A percentile compares a stretch with the other conserved stretches of the same genome.
Evolutionary conservation across 2,888 invertebrate species (phyloP).

Genomic region (Chrysolina haemoptera): DNA sequence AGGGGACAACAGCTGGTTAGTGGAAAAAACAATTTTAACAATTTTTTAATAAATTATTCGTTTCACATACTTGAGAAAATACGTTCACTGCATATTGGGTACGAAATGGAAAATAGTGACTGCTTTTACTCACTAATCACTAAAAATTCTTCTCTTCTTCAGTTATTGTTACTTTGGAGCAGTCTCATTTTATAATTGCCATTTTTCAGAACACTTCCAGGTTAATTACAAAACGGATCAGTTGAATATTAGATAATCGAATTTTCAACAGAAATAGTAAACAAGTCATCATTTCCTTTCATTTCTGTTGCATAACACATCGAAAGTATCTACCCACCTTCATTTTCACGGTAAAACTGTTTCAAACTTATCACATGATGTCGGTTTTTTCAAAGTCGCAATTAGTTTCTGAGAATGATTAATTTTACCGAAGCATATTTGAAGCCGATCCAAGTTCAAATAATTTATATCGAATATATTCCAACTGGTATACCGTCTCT

Average conservation of each 20-base stretch:
- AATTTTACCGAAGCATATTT: conserved; percentile 25
- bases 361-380: background rate
- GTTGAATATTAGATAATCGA: background rate
- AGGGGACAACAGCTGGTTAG: too few species aligned
- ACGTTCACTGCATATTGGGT: too few species aligned
- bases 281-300: background rate
- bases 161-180: too few species aligned
- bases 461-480: conserved; percentile 10
- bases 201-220: too few species aligned
- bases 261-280: background rate
- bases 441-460: conserved; percentile 23
- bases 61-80: too few species aligned
- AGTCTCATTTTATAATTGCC: too few species aligned
- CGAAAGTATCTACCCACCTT: background rate
- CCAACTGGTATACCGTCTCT: background rate
- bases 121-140: too few species aligned
- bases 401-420: conserved; percentile 28
- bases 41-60: too few species aligned
- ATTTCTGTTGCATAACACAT: background rate
- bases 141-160: too few species aligned
- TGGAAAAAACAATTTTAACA: too few species aligned
- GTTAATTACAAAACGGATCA: too few species aligned
- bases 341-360: background rate
- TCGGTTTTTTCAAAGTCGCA: conserved; percentile 18
- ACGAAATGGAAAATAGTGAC: too few species aligned